Conservation (phyloP, 2,113 vertebrate genomes). For the Mormyrus lacerda region DNA sequence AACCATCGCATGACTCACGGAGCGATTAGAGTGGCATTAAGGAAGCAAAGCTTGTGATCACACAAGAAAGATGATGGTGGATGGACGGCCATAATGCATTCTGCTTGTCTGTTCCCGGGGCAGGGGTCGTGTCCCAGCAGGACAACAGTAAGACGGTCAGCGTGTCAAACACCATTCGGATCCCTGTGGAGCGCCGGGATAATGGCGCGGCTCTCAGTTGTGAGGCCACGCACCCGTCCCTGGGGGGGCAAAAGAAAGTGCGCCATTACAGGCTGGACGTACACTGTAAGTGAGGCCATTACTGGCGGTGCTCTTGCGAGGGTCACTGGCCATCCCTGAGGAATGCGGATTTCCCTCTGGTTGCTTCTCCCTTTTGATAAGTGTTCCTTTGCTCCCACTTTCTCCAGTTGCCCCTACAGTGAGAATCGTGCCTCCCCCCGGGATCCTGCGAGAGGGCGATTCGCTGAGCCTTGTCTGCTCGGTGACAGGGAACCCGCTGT, state of each 20-base stretch:
- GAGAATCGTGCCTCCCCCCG: slow-evolving; percentile 70
- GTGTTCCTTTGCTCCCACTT: slow-evolving; percentile 13
- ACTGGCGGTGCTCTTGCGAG: not conserved
- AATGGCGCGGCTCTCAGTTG: slow-evolving; percentile 75
- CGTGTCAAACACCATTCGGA: slow-evolving; percentile 67
- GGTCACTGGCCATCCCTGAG: not conserved
- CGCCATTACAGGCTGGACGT: slow-evolving; percentile 83
- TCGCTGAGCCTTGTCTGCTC: slow-evolving; percentile 73
- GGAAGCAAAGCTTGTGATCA: not conserved
- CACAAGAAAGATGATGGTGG: no score
- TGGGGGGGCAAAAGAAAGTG: slow-evolving; percentile 68
- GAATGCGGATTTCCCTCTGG: not conserved
- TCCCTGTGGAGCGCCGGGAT: slow-evolving; percentile 76
- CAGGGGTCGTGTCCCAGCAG: slow-evolving; percentile 74
- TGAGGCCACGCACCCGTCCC: slow-evolving; percentile 70
- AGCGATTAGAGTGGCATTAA: not conserved
- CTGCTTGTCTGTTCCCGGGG: not conserved
- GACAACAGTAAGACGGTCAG: slow-evolving; percentile 76
- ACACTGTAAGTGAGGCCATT: slow-evolving; percentile 67
- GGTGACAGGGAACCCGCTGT: slow-evolving; percentile 78
- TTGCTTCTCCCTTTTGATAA: not conserved
- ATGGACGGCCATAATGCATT: not conserved
- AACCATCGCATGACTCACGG: not conserved
- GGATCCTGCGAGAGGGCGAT: slow-evolving; percentile 79
- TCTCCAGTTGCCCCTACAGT: slow-evolving; percentile 74